These are phyloP conservation scores for Enteromius mattozi DNA, from an alignment of 2,797 vertebrate species.

Conservation along the genomic window DNA sequence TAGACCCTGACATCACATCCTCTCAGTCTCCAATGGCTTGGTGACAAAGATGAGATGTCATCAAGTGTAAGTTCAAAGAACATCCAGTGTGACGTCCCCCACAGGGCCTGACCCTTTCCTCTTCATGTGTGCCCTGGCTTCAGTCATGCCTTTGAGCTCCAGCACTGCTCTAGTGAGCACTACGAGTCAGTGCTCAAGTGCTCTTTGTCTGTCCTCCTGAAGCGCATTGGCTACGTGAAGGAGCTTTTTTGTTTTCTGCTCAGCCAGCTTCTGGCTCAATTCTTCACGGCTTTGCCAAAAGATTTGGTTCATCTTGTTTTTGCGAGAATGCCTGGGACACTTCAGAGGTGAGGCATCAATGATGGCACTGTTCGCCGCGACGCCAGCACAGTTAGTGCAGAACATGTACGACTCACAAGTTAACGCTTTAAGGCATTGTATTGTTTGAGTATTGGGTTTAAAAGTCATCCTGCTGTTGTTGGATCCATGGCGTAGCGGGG, in stretches of 20 bases:
- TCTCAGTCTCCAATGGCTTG: not conserved
- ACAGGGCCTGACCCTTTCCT: slow-evolving; percentile 37
- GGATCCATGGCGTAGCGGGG: not conserved
- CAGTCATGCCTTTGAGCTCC: slow-evolving; percentile 44
- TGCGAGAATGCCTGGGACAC: slow-evolving; percentile 56
- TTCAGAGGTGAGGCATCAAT: slow-evolving; percentile 46
- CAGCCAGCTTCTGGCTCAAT: slow-evolving; percentile 20
- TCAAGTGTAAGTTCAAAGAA: slow-evolving; percentile 31
- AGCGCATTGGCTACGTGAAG: slow-evolving; percentile 33
- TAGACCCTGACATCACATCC: slow-evolving; percentile 5
- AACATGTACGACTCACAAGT: not conserved
- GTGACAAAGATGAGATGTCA: slow-evolving; percentile 22
- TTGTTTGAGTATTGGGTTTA: not conserved
- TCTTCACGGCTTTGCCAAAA: slow-evolving; percentile 51
- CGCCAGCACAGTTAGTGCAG: not conserved
- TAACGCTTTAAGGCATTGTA: not conserved
- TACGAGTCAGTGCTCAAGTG: slow-evolving; percentile 44
- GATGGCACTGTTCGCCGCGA: slow-evolving; percentile 48
- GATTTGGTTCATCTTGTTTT: slow-evolving; percentile 53
- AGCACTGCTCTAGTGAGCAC: slow-evolving; percentile 52
- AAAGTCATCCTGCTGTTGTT: not conserved
- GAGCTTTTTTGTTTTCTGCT: slow-evolving; percentile 44
- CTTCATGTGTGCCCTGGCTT: slow-evolving; percentile 30
- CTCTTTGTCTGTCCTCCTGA: slow-evolving; percentile 50
- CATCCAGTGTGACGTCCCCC: not conserved